These are phyloP conservation scores for Trilocha varians DNA, from an alignment of 2,888 invertebrate genomes.

Conservation along the genomic window DNA sequence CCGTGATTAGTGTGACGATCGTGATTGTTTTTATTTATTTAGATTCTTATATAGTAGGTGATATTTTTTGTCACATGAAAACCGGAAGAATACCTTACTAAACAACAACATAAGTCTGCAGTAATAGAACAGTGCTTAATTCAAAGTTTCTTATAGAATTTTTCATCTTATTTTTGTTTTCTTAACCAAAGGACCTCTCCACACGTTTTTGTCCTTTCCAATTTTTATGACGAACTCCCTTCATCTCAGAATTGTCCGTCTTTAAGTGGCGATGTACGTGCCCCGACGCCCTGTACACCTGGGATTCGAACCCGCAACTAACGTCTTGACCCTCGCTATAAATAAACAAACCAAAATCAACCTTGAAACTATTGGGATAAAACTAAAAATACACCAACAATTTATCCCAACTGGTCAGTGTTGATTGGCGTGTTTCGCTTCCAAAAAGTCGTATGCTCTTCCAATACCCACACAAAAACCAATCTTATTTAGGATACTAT, in stretches of 20 bases:
- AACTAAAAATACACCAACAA: constrained; percentile 19
- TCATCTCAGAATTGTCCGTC: constrained; percentile 63
- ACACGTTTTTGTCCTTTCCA: constrained; percentile 49
- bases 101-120: too few species aligned
- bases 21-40: too few species aligned
- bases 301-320: constrained; percentile 72
- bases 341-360: constrained; percentile 24
- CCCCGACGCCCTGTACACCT: constrained; percentile 62
- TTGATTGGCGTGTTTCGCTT: constrained; percentile 42
- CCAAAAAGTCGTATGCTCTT: constrained; percentile 19
- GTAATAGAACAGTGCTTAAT: too few species aligned
- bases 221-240: constrained; percentile 72
- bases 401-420: constrained; percentile 42
- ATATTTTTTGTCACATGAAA: too few species aligned
- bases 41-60: too few species aligned
- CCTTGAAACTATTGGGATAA: constrained; percentile 15
- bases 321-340: constrained; percentile 55
- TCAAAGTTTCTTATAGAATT: too few species aligned
- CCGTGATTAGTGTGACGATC: too few species aligned
- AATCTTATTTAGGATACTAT: constrained; percentile 15
- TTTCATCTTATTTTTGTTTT: too few species aligned
- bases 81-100: too few species aligned
- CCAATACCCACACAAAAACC: constrained; percentile 16
- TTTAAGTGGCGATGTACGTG: constrained; percentile 69
- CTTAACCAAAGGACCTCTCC: constrained; percentile 22